A percentile compares a stretch with the other conserved stretches of the same genome.
Evolutionary conservation across 92 coral and sea anemone genomes (phyloP).

Genomic region (Chrysogorgia sp.): DNA sequence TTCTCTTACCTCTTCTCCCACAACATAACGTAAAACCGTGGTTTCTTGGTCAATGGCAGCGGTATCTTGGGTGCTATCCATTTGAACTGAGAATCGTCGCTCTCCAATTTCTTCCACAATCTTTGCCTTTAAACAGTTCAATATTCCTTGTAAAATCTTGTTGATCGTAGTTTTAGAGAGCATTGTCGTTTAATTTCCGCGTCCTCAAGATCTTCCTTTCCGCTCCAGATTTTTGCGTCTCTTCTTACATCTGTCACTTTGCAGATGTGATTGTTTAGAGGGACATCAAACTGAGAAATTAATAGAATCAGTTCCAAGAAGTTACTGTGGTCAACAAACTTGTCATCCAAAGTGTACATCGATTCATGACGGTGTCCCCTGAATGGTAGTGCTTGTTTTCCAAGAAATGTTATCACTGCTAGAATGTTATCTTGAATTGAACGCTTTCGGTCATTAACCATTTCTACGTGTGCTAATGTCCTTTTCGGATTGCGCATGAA

Average conservation of each 20-base stretch:
- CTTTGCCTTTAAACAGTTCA: not conserved
- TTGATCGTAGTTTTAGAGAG: conserved; percentile 14
- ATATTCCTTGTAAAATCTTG: conserved; percentile 20
- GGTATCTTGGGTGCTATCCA: conserved; percentile 35
- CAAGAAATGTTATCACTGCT: conserved; percentile 28
- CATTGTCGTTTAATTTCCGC: conserved; percentile 27
- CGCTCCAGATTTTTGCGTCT: conserved; percentile 17
- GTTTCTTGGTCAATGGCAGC: conserved; percentile 32
- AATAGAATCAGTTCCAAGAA: conserved; percentile 25
- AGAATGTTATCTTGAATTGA: conserved; percentile 19
- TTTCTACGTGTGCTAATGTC: no score
- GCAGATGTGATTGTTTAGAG: conserved; percentile 5
- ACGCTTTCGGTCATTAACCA: conserved; percentile 30
- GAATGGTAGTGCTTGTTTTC: conserved; percentile 15
- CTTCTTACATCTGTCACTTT: conserved; percentile 8
- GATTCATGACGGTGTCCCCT: conserved; percentile 34
- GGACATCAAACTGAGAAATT: conserved; percentile 22
- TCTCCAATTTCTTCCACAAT: conserved; percentile 26
- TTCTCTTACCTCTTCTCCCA: conserved; percentile 14
- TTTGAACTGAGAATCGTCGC: conserved; percentile 11
- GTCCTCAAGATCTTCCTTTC: conserved; percentile 2
- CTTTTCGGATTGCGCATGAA: no score
- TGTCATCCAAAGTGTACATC: conserved; percentile 32
- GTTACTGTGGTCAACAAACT: conserved; percentile 28
- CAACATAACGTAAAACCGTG: conserved; percentile 32